phyloP scores from a whole-genome alignment of 2,888 invertebrate genomes.

The Ichneumoninae sp. region DNA sequence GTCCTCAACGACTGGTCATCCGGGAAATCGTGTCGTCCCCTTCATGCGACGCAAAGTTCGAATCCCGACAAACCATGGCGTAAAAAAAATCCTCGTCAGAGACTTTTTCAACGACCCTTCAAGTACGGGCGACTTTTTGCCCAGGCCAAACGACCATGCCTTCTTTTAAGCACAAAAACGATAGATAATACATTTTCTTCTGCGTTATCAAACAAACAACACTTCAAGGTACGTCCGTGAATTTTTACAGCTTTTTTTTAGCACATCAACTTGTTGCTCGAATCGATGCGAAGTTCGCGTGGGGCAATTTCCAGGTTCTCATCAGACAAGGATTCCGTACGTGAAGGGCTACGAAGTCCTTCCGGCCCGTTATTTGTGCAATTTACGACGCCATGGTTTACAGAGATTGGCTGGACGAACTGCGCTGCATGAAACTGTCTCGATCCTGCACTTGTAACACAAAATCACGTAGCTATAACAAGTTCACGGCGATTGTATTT shows the following conservation, averaged over 20 bases:
- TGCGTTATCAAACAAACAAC: too few species aligned
- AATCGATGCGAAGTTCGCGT: too few species aligned
- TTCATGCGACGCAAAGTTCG: neutral
- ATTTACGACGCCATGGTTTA: neutral
- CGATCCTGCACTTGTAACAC: neutral
- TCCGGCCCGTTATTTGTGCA: neutral
- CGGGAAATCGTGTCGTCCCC: neutral
- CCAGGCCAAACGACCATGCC: too few species aligned
- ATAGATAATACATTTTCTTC: too few species aligned
- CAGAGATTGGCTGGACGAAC: conserved; percentile 13
- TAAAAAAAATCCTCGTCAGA: neutral
- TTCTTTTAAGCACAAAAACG: too few species aligned
- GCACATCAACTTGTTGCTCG: too few species aligned
- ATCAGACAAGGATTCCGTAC: too few species aligned
- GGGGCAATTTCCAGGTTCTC: too few species aligned
- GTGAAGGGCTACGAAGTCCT: neutral
- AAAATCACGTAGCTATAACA: neutral
- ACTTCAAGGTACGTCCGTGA: too few species aligned
- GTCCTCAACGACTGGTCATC: neutral
- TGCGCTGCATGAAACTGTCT: neutral
- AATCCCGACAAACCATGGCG: conserved; percentile 5
- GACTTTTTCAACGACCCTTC: neutral
- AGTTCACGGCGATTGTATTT: neutral
- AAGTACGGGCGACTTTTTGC: too few species aligned
- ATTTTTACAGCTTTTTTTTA: too few species aligned